Conservation (phyloP, 2,113 vertebrate species). For the Heterochromis multidens region DNA sequence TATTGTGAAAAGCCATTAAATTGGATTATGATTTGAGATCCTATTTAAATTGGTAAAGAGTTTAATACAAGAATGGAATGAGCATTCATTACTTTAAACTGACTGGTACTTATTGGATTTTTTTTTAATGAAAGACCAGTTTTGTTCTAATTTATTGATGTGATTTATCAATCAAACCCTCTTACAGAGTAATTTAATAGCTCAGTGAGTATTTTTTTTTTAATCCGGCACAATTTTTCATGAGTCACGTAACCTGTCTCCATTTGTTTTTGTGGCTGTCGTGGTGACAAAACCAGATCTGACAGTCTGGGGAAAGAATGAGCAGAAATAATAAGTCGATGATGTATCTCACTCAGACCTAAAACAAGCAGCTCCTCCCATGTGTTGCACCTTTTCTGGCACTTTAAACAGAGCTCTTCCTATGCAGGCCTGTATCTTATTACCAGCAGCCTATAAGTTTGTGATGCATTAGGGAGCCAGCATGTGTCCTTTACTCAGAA, state of each 20-base stretch:
- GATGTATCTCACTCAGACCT: not conserved
- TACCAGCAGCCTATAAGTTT: constrained; percentile 12
- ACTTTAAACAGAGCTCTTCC: not conserved
- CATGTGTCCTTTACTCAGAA: constrained; percentile 2
- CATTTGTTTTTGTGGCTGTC: not conserved
- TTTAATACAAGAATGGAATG: not conserved
- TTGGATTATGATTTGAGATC: not conserved
- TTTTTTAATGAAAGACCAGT: not conserved
- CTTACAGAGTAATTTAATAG: not conserved
- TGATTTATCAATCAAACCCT: not conserved
- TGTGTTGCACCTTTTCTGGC: not conserved
- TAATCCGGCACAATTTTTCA: not conserved
- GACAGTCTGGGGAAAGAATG: not conserved
- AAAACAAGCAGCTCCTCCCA: not conserved
- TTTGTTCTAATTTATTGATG: not conserved
- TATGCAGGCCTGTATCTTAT: constrained; percentile 21
- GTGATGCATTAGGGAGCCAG: constrained; percentile 19
- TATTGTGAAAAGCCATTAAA: not conserved
- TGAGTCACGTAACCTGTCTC: not conserved
- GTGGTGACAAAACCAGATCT: not conserved
- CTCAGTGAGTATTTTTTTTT: not conserved
- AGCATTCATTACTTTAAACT: not conserved
- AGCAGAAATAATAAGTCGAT: not conserved
- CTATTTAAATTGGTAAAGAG: not conserved
- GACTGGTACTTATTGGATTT: not conserved